Percentiles rank a stretch among this genome's conserved stretches.
Evolutionary conservation across 2,113 vertebrate species (phyloP).

Genomic region (Elaphurus davidianus): DNA sequence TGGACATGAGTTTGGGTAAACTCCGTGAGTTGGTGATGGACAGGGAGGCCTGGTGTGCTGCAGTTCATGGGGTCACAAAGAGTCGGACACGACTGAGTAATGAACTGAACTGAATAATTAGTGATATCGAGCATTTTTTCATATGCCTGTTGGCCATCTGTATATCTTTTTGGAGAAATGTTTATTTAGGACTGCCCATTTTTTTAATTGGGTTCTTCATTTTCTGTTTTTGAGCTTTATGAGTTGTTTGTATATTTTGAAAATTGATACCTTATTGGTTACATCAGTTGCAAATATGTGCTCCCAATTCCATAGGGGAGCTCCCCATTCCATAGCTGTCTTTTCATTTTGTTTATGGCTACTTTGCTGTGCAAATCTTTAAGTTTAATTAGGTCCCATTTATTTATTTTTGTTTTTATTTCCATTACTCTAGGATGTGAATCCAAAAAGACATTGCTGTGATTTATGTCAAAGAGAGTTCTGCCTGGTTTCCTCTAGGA

Average conservation of each 20-base stretch:
- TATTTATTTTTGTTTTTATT: background rate
- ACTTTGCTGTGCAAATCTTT: background rate
- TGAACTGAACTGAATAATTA: background rate
- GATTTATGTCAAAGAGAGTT: background rate
- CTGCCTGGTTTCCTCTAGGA: background rate
- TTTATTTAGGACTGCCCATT: background rate
- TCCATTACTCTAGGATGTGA: background rate
- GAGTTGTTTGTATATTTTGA: background rate
- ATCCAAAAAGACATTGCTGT: background rate
- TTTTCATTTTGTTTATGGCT: background rate
- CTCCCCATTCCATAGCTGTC: background rate
- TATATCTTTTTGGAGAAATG: background rate
- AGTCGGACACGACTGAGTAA: rapidly evolving
- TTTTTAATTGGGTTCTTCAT: background rate
- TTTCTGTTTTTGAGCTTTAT: background rate
- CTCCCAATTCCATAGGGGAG: background rate
- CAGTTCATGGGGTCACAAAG: background rate
- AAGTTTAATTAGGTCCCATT: background rate
- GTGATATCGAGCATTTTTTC: background rate
- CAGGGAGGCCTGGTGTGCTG: background rate
- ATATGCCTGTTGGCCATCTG: background rate
- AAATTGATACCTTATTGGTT: background rate
- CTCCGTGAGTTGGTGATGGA: background rate
- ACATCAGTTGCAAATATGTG: background rate
- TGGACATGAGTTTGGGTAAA: background rate